Evolutionary conservation across 2,797 vertebrate species (phyloP).

Genomic region (Ptychobarbus kaznakovi): DNA sequence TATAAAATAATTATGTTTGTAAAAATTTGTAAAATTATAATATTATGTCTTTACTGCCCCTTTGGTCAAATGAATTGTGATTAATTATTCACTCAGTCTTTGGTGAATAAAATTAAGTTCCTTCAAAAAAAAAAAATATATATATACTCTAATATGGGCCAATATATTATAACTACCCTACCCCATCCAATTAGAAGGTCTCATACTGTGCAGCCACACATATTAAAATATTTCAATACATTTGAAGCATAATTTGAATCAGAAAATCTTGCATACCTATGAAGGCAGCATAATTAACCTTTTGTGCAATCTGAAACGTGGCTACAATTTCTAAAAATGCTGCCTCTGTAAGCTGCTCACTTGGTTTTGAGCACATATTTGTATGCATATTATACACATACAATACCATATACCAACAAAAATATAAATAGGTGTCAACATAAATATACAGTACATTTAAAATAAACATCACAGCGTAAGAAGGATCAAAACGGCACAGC

Average conservation of each 20-base stretch:
- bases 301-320: background rate
- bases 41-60: background rate
- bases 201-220: background rate
- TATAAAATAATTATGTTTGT: background rate
- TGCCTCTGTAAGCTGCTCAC: background rate
- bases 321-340: background rate
- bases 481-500: conserved; percentile 5
- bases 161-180: background rate
- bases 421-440: background rate
- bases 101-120: background rate
- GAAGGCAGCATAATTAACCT: background rate
- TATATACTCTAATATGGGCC: background rate
- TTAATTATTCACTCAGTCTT: background rate
- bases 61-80: background rate
- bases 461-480: background rate
- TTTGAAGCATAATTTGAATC: conserved; percentile 3
- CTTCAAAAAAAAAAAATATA: too few species aligned
- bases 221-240: background rate
- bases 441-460: conserved; percentile 5
- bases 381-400: background rate
- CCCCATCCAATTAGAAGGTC: background rate
- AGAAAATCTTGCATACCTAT: background rate
- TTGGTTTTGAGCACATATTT: background rate
- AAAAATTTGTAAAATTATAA: background rate
- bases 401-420: background rate